Percentiles rank a stretch among this genome's conserved stretches.
Evolutionary conservation across 1,140 invertebrate genomes (phyloP).

Genomic region (Drosophila bocqueti): DNA sequence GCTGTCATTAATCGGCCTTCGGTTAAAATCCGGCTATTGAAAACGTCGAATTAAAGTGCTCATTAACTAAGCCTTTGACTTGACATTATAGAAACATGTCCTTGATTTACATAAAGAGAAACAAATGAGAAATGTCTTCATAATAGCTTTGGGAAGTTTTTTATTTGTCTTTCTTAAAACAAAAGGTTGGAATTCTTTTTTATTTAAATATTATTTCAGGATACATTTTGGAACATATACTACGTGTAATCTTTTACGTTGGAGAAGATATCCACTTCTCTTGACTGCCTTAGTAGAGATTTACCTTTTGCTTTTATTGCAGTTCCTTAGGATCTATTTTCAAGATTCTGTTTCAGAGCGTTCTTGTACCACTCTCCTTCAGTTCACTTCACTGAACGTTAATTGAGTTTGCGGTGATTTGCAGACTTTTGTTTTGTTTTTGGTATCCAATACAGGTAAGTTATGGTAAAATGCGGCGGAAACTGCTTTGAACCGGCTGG

Average conservation of each 20-base stretch:
- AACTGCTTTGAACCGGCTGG: constrained; percentile 58
- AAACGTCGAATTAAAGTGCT: background rate
- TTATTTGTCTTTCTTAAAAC: background rate
- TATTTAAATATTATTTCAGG: background rate
- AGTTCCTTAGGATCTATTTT: background rate
- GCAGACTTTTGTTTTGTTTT: constrained; percentile 13
- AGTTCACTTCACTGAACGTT: constrained; percentile 15
- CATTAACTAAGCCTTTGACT: background rate
- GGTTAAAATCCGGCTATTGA: too few relatives aligned
- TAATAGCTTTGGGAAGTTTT: too few relatives aligned
- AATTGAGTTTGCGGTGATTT: constrained; percentile 54
- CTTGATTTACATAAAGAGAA: background rate
- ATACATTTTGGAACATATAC: background rate
- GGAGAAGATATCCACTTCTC: background rate
- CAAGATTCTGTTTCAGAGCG: background rate
- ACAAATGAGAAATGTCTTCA: too few relatives aligned
- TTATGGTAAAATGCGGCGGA: constrained; percentile 30
- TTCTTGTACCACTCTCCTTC: constrained; percentile 13
- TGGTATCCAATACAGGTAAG: constrained; percentile 21
- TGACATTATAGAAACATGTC: background rate
- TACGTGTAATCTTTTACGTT: background rate
- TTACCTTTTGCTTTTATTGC: constrained; percentile 43
- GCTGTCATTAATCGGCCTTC: background rate
- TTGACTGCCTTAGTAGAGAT: background rate
- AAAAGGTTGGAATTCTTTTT: too few relatives aligned